phyloP scores from a whole-genome alignment of 23 tunicate species.

The Styela clava region DNA sequence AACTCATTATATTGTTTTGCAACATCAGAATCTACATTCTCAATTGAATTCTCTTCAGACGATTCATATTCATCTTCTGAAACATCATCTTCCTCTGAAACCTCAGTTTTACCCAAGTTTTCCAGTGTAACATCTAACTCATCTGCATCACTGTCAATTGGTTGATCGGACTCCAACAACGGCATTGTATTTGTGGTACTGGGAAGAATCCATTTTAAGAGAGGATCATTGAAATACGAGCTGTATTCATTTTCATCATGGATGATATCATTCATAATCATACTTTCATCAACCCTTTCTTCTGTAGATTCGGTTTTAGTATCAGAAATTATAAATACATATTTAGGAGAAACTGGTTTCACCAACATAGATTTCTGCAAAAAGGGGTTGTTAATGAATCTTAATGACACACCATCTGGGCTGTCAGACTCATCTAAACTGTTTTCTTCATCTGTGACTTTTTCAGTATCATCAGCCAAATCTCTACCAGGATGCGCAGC shows the following conservation, averaged over 20 bases:
- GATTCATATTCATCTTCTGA: not conserved
- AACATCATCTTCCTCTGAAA: not conserved
- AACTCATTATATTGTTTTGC: not conserved
- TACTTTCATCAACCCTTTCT: no score
- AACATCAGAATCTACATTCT: not conserved
- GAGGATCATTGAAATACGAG: not conserved
- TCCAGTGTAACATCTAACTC: no score
- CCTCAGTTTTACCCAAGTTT: not conserved
- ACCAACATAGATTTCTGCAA: not conserved
- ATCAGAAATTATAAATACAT: no score
- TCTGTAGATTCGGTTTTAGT: no score
- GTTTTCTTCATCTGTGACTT: no score
- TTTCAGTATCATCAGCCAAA: no score
- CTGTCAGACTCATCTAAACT: no score
- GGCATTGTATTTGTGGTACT: not conserved
- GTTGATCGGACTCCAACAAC: no score
- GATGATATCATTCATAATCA: no score
- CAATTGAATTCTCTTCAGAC: not conserved
- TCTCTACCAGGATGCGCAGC: no score
- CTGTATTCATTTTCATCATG: not conserved
- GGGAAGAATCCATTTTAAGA: slow-evolving; percentile 1
- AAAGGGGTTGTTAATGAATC: not conserved
- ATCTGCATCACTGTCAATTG: no score
- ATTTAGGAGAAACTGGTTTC: not conserved
- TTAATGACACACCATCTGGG: not conserved